Evolutionary conservation across 92 coral and sea anemone species (phyloP).

Genomic region (Scolanthus callimorphus): DNA sequence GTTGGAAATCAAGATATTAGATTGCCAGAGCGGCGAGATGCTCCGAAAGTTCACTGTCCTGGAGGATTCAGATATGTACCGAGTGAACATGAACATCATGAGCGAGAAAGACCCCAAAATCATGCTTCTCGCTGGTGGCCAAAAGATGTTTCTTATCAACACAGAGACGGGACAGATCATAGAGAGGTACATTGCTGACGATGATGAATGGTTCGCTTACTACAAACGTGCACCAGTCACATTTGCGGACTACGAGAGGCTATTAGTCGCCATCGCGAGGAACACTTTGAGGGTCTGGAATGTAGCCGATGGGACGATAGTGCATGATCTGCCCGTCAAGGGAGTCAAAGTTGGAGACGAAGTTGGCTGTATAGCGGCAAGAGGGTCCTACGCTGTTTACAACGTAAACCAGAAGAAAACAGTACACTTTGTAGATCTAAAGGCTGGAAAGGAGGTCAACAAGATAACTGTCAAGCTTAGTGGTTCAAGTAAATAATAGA

Average conservation of each 20-base stretch:
- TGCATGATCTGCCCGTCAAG: conserved; percentile 63
- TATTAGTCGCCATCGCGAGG: conserved; percentile 70
- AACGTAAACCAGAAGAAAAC: conserved; percentile 52
- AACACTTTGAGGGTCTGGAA: conserved; percentile 75
- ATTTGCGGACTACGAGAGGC: conserved; percentile 71
- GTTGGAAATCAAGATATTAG: conserved; percentile 67
- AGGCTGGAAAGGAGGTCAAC: conserved; percentile 68
- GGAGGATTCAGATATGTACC: conserved; percentile 59
- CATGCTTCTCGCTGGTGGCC: conserved; percentile 79
- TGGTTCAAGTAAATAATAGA: conserved; percentile 46
- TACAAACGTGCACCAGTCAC: conserved; percentile 59
- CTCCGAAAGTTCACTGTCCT: conserved; percentile 73
- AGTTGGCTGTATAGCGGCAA: conserved; percentile 72
- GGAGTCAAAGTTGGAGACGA: conserved; percentile 58
- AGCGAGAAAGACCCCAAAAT: conserved; percentile 51
- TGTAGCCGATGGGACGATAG: conserved; percentile 48
- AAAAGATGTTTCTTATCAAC: conserved; percentile 66
- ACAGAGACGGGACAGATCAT: conserved; percentile 73
- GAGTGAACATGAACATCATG: conserved; percentile 47
- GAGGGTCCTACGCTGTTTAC: conserved; percentile 57
- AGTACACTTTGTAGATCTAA: conserved; percentile 66
- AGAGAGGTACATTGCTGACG: conserved; percentile 55
- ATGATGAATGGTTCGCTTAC: conserved; percentile 77
- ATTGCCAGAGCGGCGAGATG: conserved; percentile 64
- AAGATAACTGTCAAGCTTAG: conserved; percentile 41